Conservation (phyloP, 2,113 vertebrate genomes). For the Salvelinus alpinus region DNA sequence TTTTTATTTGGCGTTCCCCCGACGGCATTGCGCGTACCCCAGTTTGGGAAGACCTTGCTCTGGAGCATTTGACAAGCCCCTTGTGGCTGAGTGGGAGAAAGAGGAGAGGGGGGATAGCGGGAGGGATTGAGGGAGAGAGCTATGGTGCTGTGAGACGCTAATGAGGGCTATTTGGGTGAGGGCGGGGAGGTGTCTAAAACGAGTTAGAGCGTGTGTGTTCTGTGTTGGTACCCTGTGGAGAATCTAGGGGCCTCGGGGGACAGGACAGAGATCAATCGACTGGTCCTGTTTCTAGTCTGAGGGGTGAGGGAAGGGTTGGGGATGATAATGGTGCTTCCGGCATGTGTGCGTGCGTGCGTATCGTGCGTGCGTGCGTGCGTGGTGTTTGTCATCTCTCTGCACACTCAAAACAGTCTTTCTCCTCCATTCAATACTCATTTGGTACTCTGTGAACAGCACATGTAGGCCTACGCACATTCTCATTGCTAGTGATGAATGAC, state of each 20-base stretch:
- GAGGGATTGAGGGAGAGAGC: too few relatives aligned
- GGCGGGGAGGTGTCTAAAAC: neutral
- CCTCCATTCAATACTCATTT: neutral
- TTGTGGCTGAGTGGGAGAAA: slow-evolving; percentile 16
- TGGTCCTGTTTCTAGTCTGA: slow-evolving; percentile 26
- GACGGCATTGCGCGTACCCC: too few relatives aligned
- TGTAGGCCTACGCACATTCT: too few relatives aligned
- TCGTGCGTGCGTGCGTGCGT: neutral
- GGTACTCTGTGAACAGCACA: too few relatives aligned
- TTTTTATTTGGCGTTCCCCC: too few relatives aligned
- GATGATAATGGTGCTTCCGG: too few relatives aligned
- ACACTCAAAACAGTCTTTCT: neutral
- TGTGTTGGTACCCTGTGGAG: slow-evolving; percentile 14
- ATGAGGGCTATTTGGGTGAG: too few relatives aligned
- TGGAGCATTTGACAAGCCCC: slow-evolving; percentile 34
- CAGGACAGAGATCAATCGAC: neutral
- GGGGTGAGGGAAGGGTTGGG: neutral
- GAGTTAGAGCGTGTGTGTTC: slow-evolving; percentile 4
- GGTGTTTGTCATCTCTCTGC: neutral
- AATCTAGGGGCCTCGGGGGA: slow-evolving; percentile 13
- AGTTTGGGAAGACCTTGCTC: neutral
- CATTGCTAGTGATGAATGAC: too few relatives aligned
- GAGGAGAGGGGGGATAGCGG: neutral
- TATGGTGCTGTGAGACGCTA: too few relatives aligned
- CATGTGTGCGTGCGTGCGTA: neutral